These are phyloP conservation scores for Paragorgia papillata DNA, from an alignment of 92 coral and sea anemone species.

Conservation along the genomic window DNA sequence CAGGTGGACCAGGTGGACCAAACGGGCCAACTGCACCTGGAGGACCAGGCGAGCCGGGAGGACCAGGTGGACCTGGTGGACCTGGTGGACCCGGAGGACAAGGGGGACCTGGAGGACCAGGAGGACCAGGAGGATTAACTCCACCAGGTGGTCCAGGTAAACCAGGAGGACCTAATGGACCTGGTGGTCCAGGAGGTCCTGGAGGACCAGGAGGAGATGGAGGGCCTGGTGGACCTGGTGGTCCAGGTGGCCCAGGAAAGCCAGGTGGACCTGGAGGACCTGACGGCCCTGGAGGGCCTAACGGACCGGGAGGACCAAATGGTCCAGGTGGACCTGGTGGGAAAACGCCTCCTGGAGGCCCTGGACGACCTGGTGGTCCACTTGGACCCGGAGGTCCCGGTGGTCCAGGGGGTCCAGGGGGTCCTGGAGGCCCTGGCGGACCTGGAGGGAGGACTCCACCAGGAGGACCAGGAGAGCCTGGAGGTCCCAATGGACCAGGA, in stretches of 20 bases:
- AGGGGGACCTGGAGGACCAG: conserved; percentile 60
- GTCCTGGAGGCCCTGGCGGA: conserved; percentile 41
- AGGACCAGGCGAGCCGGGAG: conserved; percentile 32
- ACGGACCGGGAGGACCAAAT: conserved; percentile 65
- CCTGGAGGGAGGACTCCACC: conserved; percentile 62
- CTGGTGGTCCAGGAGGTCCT: conserved; percentile 55
- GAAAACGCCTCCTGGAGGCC: conserved; percentile 68
- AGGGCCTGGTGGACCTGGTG: conserved; percentile 78
- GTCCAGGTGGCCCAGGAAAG: conserved; percentile 68
- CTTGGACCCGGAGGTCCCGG: conserved; percentile 60
- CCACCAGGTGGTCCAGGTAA: conserved; percentile 75
- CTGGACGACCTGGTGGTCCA: conserved; percentile 63
- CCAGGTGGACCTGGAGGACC: conserved; percentile 64
- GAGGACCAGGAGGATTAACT: conserved; percentile 56
- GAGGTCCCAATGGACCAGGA: conserved; percentile 61
- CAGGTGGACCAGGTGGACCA: conserved; percentile 78
- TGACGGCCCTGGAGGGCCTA: conserved; percentile 70
- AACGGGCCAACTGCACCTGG: conserved; percentile 45
- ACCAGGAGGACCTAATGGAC: conserved; percentile 62
- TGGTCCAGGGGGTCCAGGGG: conserved; percentile 80
- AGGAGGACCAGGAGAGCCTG: conserved; percentile 68
- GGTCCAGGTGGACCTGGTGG: conserved; percentile 61
- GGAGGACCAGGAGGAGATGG: conserved; percentile 54
- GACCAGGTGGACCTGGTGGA: conserved; percentile 41
- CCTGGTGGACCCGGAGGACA: conserved; percentile 66